Base-by-base conservation (phyloP, 1,140 invertebrate genomes). In the Littorina saxatilis region DNA sequence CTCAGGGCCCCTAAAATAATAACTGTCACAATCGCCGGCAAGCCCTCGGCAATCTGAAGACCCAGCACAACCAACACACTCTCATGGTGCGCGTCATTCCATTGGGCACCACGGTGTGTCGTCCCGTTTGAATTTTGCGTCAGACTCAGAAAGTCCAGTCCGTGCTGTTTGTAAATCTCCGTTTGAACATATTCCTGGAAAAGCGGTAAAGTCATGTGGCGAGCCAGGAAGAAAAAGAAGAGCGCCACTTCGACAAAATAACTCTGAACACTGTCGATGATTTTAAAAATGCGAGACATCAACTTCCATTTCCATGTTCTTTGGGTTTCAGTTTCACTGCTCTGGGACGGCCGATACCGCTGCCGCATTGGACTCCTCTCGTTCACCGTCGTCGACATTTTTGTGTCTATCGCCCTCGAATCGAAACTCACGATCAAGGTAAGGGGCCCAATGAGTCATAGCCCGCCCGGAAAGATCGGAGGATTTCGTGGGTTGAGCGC, bases 151-250 rank as follows among this genome's bases (percentile, higher is more conserved):
- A 85, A 83, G 32, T 86, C 83, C 29, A 89, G 75, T 63, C 86
- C 75, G 79, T 85, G 86, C 55, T 90, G 86, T 80, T 82, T 86
- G 75, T 87, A 83, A 17, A 88, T 88, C 76, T 90, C 84, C 0
- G 85, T 72, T 70, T 88, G 85, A 3, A 90, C 89, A 84, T 90
- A 91, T 66, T 91, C 88, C 80, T 91, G 90, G 73, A 91, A 91
- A 37, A 91, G 80, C 0, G 90, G 90, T 27, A 91, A 72, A 27
- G 90, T 86, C 90, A 91, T 91, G 75, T 91, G 90, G n/a, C 89
- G 79, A 35, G 87, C 82, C 1, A 90, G 83, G 77, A 91, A 91
- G 78, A 89, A 91, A 58, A 86, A 86, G 47, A 90, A 90, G 40
- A 89, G 86, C 17, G 89, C 88, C 52, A 88, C 86, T 74, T 91